Evolutionary conservation across 2,888 invertebrate species (phyloP).

Genomic region (Sinodicranocentrus sp.): DNA sequence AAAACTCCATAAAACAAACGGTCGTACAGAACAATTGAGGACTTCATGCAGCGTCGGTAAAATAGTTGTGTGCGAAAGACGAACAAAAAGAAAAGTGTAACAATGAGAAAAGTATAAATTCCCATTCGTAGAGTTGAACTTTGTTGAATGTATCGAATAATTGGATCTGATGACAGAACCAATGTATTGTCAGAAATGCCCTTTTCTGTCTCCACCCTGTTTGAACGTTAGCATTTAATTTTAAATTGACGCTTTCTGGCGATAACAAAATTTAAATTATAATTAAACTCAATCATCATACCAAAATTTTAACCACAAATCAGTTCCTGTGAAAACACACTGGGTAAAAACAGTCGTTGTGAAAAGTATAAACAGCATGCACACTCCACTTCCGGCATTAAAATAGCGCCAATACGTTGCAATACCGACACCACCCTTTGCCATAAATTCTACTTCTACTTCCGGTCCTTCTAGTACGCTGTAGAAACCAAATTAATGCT

Average conservation of each 20-base stretch:
- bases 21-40: constrained; percentile 89
- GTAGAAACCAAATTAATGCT: too few species aligned
- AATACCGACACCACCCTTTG: constrained; percentile 80
- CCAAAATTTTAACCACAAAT: constrained; percentile 89
- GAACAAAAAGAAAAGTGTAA: constrained; percentile 81
- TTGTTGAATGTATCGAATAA: constrained; percentile 2
- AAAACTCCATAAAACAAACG: constrained; percentile 91
- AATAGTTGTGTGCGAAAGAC: constrained; percentile 85
- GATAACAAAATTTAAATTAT: too few species aligned
- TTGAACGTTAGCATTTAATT: too few species aligned
- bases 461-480: constrained; percentile 23
- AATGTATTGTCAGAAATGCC: too few species aligned
- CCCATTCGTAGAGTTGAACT: constrained; percentile 71
- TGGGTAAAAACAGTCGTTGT: constrained; percentile 84
- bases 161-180: background rate
- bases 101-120: constrained; percentile 78
- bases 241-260: too few species aligned
- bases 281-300: too few species aligned
- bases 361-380: constrained; percentile 81
- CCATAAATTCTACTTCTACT: constrained; percentile 40
- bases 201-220: too few species aligned
- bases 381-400: constrained; percentile 83
- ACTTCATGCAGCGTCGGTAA: constrained; percentile 87
- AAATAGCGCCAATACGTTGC: constrained; percentile 85
- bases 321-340: constrained; percentile 84